Base-by-base conservation (phyloP, 2,113 vertebrate genomes). In the Typhlomys cinereus region DNA sequence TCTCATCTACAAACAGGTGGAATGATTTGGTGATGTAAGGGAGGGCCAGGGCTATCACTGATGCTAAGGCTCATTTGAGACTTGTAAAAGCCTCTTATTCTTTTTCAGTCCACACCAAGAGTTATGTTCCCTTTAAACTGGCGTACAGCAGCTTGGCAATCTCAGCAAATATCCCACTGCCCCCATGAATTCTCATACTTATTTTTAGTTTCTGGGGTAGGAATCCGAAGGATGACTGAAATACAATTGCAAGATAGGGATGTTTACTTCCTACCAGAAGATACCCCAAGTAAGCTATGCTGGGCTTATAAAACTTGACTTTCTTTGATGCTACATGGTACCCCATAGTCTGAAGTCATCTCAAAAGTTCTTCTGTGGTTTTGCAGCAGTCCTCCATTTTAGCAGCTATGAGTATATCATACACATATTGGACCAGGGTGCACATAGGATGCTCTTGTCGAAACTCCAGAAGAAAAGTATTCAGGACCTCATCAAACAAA, bases 191-290 rank as follows among this genome's bases (percentile, higher is more conserved):
- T 48, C 27, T 8, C 5, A 3, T 21, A 52, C 39, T 25, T 46
- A 41, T 14, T 5, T 10, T 52, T 36, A 9, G 21, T 44, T 3
- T 10, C 8, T 13, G 39, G 41, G 12, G 70, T 15, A 12, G 20
- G 50, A 6, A 52, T 76, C 10, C n/a, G 18, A 2, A 31, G 0
- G 2, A 54, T 36, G 3, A 18, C 31, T 10, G 7, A 20, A 1
- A 76, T n/a, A 0, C 3, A 4, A 23, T 11, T 25, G 4, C 4
- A 8, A 11, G 31, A 76, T 8, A 54, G 9, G 5, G 1, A n/a
- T n/a, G n/a, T n/a, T n/a, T n/a, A n/a, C n/a, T n/a, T n/a, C n/a
- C n/a, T n/a, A n/a, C n/a, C n/a, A n/a, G n/a, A n/a, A n/a, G n/a
- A n/a, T n/a, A n/a, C n/a, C n/a, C n/a, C 4, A 78, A 6, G 5